These are phyloP conservation scores for Cynodonichthys magdalenae DNA, from an alignment of 2,797 vertebrate genomes.

Conservation along the genomic window DNA sequence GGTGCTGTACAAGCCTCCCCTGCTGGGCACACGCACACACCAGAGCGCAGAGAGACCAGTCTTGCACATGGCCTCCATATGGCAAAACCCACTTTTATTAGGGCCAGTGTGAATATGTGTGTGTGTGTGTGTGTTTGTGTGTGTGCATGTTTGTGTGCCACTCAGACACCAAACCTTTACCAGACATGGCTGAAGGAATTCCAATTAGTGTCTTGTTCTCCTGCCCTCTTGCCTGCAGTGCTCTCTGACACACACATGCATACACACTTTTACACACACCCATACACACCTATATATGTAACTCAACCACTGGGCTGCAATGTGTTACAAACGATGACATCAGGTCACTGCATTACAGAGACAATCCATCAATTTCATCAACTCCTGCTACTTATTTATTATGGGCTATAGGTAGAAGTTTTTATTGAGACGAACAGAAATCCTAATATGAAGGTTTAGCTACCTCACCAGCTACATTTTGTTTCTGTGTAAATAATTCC, in stretches of 20 bases:
- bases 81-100: constrained; percentile 83
- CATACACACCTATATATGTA: constrained; percentile 13
- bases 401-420: constrained; percentile 19
- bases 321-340: constrained; percentile 60
- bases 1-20: constrained; percentile 57
- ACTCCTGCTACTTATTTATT: constrained; percentile 21
- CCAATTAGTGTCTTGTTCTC: constrained; percentile 81
- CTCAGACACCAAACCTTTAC: constrained; percentile 78
- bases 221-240: constrained; percentile 64
- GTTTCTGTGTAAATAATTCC: constrained; percentile 12
- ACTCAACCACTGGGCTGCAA: constrained; percentile 59
- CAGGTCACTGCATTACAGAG: constrained; percentile 58
- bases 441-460: constrained; percentile 1
- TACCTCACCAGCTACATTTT: constrained; percentile 11
- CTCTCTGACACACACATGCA: constrained; percentile 42
- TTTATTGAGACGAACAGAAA: constrained; percentile 13
- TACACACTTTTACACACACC: constrained; percentile 9
- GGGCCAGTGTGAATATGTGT: constrained; percentile 72
- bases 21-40: constrained; percentile 46
- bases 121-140: constrained; percentile 20
- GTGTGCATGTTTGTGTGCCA: constrained; percentile 62
- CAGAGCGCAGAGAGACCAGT: constrained; percentile 69
- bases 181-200: constrained; percentile 85
- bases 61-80: constrained; percentile 86
- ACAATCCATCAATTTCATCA: constrained; percentile 58